Evolutionary conservation across 2,888 invertebrate genomes (phyloP), one percentile per base, ranked within the genome.

Genomic region (Argynnis bischoffii): DNA sequence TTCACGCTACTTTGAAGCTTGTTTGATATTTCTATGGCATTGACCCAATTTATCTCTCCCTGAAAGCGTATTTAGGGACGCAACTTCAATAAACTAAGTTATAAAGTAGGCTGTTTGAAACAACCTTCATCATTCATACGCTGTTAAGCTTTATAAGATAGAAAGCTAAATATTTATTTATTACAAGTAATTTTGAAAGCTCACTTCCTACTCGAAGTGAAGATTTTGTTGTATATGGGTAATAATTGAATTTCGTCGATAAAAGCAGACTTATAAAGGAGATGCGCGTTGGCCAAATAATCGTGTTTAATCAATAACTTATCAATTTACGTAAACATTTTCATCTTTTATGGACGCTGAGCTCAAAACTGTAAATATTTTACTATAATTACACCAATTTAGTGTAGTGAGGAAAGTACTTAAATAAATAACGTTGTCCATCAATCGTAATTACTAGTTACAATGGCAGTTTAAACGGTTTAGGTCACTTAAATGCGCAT

Each of bases 41-140:
- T 74, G 73, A 72, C 74, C 74, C 54, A 74, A 60, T 70, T 74
- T 61, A n/a, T 64, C 55, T 63, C 21, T 55, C 48, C 47, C 63
- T 47, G 57, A 15, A 15, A 69, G 61, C 31, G 56, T 57, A 47
- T 16, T 59, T 35, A 60, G 54, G 48, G 55, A 68, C 41, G 63
- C 63, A 46, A 15, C 61, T 51, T 65, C 53, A 55, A 50, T 50
- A 69, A 64, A 46, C 15, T 46, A 64, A 56, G 47, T 63, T 65
- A 46, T 57, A 55, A 69, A 67, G 53, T 70, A 60, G 68, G 69
- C 64, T 60, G 66, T 48, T 66, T 57, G 55, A 67, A 47, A 61
- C 64, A 66, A 64, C 70, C 72, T 72, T 69, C 67, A 63, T 56
- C 67, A 63, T 55, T 21, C n/a, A 68, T 53, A 21, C 16, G 59